phyloP scores from a whole-genome alignment of 1,140 invertebrate species.

The Listronotus oregonensis region DNA sequence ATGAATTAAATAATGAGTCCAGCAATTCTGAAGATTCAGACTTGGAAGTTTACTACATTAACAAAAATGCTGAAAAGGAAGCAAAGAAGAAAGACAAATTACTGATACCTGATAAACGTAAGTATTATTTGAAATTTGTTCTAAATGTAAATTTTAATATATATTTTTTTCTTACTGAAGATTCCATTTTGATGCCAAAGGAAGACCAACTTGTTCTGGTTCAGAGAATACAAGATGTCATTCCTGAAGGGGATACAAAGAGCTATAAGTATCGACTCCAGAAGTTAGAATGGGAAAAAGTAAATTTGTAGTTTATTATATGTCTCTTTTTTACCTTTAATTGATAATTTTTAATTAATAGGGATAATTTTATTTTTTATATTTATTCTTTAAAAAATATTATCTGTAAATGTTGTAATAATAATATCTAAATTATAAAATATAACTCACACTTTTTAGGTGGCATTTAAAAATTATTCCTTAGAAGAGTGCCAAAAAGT shows the following conservation, averaged over 20 bases:
- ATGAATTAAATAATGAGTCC: constrained; percentile 1
- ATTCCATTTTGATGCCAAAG: constrained; percentile 22
- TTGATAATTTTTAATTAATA: too few species aligned
- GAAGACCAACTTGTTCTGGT: constrained; percentile 38
- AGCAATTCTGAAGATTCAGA: constrained; percentile 17
- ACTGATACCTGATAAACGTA: constrained; percentile 12
- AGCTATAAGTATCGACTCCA: constrained; percentile 43
- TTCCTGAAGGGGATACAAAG: constrained; percentile 48
- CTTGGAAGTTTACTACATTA: constrained; percentile 23
- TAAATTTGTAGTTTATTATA: constrained; percentile 13
- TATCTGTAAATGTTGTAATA: too few species aligned
- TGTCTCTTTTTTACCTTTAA: too few species aligned
- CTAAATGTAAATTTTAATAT: neutral
- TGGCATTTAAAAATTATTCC: constrained; percentile 55
- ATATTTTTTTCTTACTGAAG: constrained; percentile 2
- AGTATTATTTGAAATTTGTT: neutral
- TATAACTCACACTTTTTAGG: constrained; percentile 51
- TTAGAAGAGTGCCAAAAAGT: constrained; percentile 57
- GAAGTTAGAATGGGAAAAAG: constrained; percentile 51
- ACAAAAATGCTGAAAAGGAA: constrained; percentile 25
- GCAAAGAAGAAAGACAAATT: constrained; percentile 11
- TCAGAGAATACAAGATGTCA: constrained; percentile 44
- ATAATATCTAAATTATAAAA: too few species aligned
- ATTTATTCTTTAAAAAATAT: constrained; percentile 5
- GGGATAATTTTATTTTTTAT: neutral